Base-by-base conservation (phyloP, 1,140 invertebrate genomes). In the Nilaparvata lugens region DNA sequence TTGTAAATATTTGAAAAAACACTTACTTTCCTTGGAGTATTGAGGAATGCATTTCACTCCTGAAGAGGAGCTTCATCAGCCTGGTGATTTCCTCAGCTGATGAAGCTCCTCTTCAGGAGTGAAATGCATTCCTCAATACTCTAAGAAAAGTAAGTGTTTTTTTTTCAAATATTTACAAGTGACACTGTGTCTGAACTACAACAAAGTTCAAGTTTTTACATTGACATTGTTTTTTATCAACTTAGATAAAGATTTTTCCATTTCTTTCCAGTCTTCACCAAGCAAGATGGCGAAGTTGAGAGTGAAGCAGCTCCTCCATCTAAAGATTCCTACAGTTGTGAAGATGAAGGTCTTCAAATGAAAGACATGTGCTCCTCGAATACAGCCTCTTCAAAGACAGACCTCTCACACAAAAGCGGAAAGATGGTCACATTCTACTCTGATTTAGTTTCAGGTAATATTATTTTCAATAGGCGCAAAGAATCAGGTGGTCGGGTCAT, bases 271-370 rank as follows among this genome's bases (percentile, higher is more conserved):
- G 68, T 70, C 62, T 70, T 70, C 55, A 68, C 68, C 11, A 70
- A 70, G 53, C 66, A 70, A 61, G 68, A 68, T 18, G 63, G 64
- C 11, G 68, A 70, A n/a, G 64, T 62, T 4, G 68, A 70, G 55
- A 66, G 64, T 43, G 66, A 70, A 40, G 65, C 52, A 11, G 62
- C 65, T 14, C 66, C 66, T 1, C 67, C 66, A 38, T 48, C 43
- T 43, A 23, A 59, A 58, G 18, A 55, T 58, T 31, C 43, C 51
- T 18, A 52, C 51, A 14, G 35, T 55, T 6, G 60, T 58, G 56
- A 56, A 52, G 45, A 42, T 45, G 24, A 64, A 51, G 31, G 28
- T 28, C 45, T 43, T 5, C 56, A 62, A 14, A 48, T 56, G 60
- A 62, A 64, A 52, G 52, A 56, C 38, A 60, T 60, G 40, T 57